Base-by-base conservation (phyloP, 2,888 invertebrate genomes). In the Pseudanteris insignis region DNA sequence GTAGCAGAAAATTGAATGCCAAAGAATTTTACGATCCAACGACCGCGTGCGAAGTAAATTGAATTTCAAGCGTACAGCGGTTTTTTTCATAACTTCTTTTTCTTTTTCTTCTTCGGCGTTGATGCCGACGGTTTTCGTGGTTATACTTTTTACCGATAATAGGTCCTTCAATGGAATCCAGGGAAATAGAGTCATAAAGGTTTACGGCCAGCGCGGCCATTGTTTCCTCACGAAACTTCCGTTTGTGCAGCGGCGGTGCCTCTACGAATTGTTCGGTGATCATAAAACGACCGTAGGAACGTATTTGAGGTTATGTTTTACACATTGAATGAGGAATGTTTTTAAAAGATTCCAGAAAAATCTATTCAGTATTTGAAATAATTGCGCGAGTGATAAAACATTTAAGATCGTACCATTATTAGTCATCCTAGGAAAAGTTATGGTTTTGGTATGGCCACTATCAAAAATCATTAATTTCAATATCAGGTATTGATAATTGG, bases 141-240 rank as follows among this genome's bases (percentile, higher is more conserved):
- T n/a, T n/a, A n/a, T n/a, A n/a, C 36, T 15, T 41, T 30, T 38
- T 44, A 43, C 44, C 28, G 53, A 14, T 21, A 24, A 7, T 8
- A n/a, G n/a, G n/a, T n/a, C n/a, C n/a, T n/a, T n/a, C 33, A 26
- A 12, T 24, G 6, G 55, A 46, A 61, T 51, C 28, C 50, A 41
- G 36, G 41, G 67, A 68, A 73, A 76, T 75, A 72, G 72, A 76
- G 76, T 71, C 74, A 69, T 76, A 77, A 77, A 77, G 67, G 64
- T 71, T 73, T 72, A 74, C 66, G 63, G 67, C 71, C 69, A 70
- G 51, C 68, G 68, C 67, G 69, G 62, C 68, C 65, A 71, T 69
- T 71, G 72, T 74, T 73, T 74, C 68, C 67, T 69, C 68, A 69
- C 63, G 64, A 72, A 74, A 77, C 75, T 75, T 77, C 75, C 76